Conservation (phyloP, 2,888 invertebrate species). For the Busseola fusca region DNA sequence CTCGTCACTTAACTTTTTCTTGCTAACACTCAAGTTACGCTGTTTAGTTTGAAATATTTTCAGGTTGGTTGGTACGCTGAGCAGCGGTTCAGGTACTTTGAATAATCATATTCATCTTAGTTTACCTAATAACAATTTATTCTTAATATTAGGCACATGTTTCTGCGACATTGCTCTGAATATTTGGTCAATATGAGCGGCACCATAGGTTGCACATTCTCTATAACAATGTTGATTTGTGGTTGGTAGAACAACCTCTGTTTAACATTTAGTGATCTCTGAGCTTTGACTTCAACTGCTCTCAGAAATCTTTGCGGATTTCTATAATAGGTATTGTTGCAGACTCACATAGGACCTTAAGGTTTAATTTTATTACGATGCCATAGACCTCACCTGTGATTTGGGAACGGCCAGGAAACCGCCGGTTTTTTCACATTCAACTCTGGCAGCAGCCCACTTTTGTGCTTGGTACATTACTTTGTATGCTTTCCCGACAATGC, state of each 20-base stretch:
- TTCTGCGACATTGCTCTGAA: background rate
- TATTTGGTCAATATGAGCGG: background rate
- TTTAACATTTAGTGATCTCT: background rate
- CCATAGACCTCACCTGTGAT: conserved; percentile 67
- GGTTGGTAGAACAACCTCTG: too few species aligned
- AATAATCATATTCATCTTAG: conserved; percentile 1
- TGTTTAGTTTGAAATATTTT: conserved; percentile 25
- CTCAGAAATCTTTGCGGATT: background rate
- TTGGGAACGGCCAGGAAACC: conserved; percentile 79
- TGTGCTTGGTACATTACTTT: conserved; percentile 72
- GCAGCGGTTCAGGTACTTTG: background rate
- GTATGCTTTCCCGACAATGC: conserved; percentile 67
- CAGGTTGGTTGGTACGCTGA: conserved; percentile 1
- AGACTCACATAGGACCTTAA: background rate
- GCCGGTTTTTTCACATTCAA: conserved; percentile 65
- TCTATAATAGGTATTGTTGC: background rate
- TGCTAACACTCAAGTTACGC: conserved; percentile 30
- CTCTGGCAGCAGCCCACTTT: conserved; percentile 71
- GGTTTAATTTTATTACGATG: background rate
- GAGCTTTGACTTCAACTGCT: background rate
- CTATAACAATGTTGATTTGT: background rate
- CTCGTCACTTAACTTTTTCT: conserved; percentile 50
- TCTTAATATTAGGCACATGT: background rate
- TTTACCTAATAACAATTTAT: background rate
- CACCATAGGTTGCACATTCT: background rate